Percentiles rank a stretch among this genome's conserved stretches.
These are phyloP conservation scores for Brassicogethes aeneus DNA, from an alignment of 2,888 invertebrate genomes.

Conservation along the genomic window DNA sequence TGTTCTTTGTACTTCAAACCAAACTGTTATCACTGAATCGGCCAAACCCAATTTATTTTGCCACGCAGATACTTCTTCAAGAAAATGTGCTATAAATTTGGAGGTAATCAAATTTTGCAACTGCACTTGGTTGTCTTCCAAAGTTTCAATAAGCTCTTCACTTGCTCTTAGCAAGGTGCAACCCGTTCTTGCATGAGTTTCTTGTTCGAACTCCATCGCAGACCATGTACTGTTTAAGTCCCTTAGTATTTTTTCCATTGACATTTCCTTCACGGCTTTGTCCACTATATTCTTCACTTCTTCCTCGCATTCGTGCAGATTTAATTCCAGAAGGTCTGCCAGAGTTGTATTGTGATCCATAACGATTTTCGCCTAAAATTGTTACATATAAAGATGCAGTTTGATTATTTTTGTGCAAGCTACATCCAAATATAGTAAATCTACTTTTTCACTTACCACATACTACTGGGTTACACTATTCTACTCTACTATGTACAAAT, in stretches of 20 bases:
- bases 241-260: conserved; percentile 91
- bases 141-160: conserved; percentile 91
- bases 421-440: too few relatives aligned
- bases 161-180: conserved; percentile 79
- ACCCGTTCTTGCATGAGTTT: conserved; percentile 79
- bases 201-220: conserved; percentile 86
- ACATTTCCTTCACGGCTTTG: conserved; percentile 97
- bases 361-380: conserved; percentile 75
- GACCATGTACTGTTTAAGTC: conserved; percentile 90
- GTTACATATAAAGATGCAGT: neutral
- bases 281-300: conserved; percentile 96
- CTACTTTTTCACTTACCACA: too few relatives aligned
- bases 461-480: too few relatives aligned
- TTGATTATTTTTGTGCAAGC: neutral
- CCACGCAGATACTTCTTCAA: conserved; percentile 91
- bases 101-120: conserved; percentile 94
- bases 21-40: conserved; percentile 85
- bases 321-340: conserved; percentile 82
- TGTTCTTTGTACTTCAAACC: conserved; percentile 95
- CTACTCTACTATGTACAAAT: conserved; percentile 20
- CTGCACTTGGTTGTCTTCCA: conserved; percentile 97
- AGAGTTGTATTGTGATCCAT: conserved; percentile 90
- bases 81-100: conserved; percentile 92
- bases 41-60: conserved; percentile 86
- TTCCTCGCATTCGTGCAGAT: conserved; percentile 94